phyloP scores from a whole-genome alignment of 2,797 vertebrate species.

The Tenualosa thibaudeaui region DNA sequence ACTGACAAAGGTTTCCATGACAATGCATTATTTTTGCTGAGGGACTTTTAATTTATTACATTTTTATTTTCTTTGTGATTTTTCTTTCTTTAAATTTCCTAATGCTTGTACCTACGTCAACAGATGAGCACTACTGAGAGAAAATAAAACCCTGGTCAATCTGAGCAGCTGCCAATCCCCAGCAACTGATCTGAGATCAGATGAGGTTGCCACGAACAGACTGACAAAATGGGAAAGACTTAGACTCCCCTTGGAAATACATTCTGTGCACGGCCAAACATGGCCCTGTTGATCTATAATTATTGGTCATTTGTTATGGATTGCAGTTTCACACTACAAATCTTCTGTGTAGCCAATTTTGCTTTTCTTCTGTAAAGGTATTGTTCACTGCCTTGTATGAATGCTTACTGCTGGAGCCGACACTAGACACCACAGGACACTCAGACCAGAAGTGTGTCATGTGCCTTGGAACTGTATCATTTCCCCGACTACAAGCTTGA shows the following conservation, averaged over 20 bases:
- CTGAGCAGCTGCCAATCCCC: not conserved
- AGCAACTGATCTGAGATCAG: slow-evolving; percentile 15
- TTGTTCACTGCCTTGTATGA: not conserved
- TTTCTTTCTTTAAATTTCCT: not conserved
- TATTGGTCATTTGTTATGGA: not conserved
- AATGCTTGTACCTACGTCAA: slow-evolving; percentile 3
- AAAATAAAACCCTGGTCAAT: slow-evolving; percentile 3
- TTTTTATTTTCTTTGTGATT: not conserved
- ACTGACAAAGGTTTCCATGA: not conserved
- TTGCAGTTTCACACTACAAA: not conserved
- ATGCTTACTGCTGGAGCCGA: not conserved
- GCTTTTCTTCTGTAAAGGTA: not conserved
- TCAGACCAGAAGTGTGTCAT: not conserved
- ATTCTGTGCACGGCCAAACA: not conserved
- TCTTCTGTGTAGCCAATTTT: not conserved
- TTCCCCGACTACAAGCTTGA: not conserved
- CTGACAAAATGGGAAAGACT: not conserved
- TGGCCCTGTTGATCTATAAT: not conserved
- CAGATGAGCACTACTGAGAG: slow-evolving; percentile 9
- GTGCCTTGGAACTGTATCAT: not conserved
- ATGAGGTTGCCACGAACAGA: not conserved
- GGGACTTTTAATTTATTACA: slow-evolving; percentile 5
- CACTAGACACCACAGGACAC: not conserved
- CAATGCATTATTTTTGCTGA: not conserved
- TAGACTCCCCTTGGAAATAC: not conserved